Evolutionary conservation across 2,113 vertebrate genomes (phyloP).

Genomic region (Delphinapterus leucas): DNA sequence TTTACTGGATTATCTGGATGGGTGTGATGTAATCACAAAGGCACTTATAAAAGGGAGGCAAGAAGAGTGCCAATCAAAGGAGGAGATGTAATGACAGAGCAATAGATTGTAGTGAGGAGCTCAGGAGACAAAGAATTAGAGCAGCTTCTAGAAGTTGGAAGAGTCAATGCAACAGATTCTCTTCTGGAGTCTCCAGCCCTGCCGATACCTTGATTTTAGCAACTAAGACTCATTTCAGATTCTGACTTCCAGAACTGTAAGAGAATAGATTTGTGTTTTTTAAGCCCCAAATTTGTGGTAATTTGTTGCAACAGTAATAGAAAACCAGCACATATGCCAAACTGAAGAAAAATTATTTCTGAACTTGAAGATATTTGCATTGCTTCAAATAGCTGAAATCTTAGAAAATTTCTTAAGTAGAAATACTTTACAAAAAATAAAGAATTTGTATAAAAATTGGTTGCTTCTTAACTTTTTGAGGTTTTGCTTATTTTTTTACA

Average conservation of each 20-base stretch:
- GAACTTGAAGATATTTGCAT: not conserved
- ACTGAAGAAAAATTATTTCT: not conserved
- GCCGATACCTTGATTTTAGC: not conserved
- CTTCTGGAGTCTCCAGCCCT: not conserved
- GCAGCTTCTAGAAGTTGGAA: not conserved
- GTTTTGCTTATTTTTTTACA: not conserved
- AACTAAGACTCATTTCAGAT: not conserved
- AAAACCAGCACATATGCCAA: not conserved
- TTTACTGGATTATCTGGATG: not conserved
- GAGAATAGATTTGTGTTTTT: not conserved
- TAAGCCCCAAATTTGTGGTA: not conserved
- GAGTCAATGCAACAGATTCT: not conserved
- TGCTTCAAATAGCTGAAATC: not conserved
- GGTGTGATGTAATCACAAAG: not conserved
- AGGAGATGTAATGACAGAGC: not conserved
- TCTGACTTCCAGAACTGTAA: not conserved
- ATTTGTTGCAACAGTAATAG: not conserved
- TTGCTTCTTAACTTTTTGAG: not conserved
- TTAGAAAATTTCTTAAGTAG: not conserved
- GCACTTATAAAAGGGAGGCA: not conserved
- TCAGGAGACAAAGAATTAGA: not conserved
- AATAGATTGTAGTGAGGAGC: not conserved
- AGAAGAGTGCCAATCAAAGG: not conserved
- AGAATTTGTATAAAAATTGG: not conserved
- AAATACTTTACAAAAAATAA: not conserved